Percentiles rank a stretch among this genome's conserved stretches.
Conservation (phyloP, 2,113 vertebrate genomes). For the Trematocara stigmaticum region DNA sequence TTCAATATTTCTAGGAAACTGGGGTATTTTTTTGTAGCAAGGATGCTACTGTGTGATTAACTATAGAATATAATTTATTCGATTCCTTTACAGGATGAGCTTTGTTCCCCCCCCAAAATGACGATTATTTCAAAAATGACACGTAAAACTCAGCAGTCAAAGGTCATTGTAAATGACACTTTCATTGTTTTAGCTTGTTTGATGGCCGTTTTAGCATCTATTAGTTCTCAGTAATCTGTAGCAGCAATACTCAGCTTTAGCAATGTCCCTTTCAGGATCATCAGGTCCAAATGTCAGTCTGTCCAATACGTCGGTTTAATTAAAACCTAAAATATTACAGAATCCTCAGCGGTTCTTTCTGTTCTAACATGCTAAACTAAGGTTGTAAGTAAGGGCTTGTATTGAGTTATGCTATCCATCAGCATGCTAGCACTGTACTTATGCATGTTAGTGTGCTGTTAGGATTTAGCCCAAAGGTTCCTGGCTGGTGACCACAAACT, state of each 20-base stretch:
- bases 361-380: neutral
- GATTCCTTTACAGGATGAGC: neutral
- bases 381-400: neutral
- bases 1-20: neutral
- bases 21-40: neutral
- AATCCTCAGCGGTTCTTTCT: neutral
- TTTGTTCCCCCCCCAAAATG: neutral
- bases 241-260: neutral
- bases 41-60: conserved; percentile 41
- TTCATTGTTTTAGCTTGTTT: neutral
- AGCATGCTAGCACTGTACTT: neutral
- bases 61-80: neutral
- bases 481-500: neutral
- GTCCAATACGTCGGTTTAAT: neutral
- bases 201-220: neutral
- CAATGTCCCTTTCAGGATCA: neutral
- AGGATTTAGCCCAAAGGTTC: neutral
- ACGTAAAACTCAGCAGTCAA: neutral
- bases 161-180: neutral
- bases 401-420: neutral
- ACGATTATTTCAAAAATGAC: neutral
- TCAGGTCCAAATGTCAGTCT: neutral
- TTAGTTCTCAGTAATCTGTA: neutral
- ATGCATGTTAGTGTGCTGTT: neutral
- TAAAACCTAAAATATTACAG: neutral